These are phyloP conservation scores for Pandion haliaetus DNA, from an alignment of 2,113 vertebrate species.

Conservation along the genomic window DNA sequence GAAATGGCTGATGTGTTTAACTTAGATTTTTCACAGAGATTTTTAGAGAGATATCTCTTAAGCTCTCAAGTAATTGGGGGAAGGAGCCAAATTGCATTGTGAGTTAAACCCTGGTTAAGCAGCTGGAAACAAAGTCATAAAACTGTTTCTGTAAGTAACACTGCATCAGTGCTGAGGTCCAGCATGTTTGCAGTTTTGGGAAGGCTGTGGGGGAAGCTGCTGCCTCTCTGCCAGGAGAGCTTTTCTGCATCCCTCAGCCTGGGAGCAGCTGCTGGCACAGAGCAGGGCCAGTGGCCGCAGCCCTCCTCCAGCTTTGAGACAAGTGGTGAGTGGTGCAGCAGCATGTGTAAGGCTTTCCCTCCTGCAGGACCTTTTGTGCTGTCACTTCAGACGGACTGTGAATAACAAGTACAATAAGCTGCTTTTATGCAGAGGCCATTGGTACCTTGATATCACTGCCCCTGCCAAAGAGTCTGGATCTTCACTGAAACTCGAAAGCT, in stretches of 20 bases:
- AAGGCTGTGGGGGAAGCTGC: background rate
- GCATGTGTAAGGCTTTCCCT: background rate
- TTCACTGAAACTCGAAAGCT: background rate
- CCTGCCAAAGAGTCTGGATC: background rate
- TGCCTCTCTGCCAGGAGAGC: background rate
- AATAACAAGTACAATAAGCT: background rate
- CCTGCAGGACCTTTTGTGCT: background rate
- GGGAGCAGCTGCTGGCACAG: background rate
- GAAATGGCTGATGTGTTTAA: background rate
- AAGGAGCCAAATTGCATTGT: background rate
- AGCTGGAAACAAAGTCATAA: background rate
- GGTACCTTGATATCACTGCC: background rate
- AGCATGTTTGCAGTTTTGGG: background rate
- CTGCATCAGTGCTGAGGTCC: accelerated
- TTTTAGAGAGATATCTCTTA: background rate
- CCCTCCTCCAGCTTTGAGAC: background rate
- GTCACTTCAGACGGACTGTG: accelerated
- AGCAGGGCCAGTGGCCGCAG: background rate
- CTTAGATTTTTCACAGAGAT: background rate
- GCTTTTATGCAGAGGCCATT: background rate
- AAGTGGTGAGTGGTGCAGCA: background rate
- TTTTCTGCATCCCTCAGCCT: accelerated
- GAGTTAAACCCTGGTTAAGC: background rate
- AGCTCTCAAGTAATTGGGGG: background rate
- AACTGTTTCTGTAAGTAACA: background rate